Conservation (phyloP, 2,888 invertebrate genomes). For the Vanessa cardui region DNA sequence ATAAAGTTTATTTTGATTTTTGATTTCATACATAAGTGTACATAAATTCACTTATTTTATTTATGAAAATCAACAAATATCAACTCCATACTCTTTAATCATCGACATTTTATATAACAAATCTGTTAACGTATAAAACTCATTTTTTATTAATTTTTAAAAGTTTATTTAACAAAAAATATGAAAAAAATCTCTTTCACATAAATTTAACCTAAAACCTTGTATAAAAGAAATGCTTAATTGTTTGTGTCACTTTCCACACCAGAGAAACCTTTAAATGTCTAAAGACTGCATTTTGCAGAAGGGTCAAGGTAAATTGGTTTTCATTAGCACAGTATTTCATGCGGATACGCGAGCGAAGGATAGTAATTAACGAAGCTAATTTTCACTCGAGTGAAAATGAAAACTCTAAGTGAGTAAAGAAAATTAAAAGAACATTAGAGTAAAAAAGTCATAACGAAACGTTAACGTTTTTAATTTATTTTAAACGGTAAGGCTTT, state of each 20-base stretch:
- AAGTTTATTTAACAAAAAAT: too few relatives aligned
- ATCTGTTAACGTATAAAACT: too few relatives aligned
- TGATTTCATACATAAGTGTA: too few relatives aligned
- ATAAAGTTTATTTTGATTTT: too few relatives aligned
- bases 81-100: too few relatives aligned
- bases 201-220: not conserved
- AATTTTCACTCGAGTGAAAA: slow-evolving; percentile 7
- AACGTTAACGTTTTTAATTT: not conserved
- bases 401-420: not conserved
- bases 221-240: not conserved
- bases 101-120: too few relatives aligned
- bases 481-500: too few relatives aligned
- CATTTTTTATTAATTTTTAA: too few relatives aligned
- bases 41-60: too few relatives aligned
- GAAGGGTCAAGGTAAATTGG: not conserved
- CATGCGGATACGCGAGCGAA: slow-evolving; percentile 1
- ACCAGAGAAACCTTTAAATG: not conserved
- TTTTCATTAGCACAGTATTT: slow-evolving; percentile 3
- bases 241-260: not conserved
- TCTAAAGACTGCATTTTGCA: not conserved
- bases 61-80: too few relatives aligned
- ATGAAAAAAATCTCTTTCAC: too few relatives aligned
- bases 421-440: slow-evolving; percentile 7
- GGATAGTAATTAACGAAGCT: slow-evolving; percentile 5
- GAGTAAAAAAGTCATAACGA: not conserved